Base-by-base conservation (phyloP, 2,888 invertebrate genomes). In the Caenorhabditis japonica region DNA sequence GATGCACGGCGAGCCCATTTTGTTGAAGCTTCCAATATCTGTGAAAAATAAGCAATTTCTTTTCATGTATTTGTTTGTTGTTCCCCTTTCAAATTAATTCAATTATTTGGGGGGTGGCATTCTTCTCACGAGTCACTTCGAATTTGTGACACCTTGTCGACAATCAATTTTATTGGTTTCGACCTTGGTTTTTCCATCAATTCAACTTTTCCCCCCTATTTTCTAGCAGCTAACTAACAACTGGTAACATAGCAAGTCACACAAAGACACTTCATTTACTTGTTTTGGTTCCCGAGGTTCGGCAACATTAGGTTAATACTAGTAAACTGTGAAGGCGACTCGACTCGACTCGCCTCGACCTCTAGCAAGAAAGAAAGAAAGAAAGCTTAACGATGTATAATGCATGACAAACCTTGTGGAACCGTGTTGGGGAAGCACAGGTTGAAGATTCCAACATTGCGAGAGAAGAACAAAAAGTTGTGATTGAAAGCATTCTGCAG, bases 381-480 rank as follows among this genome's bases (percentile, higher is more conserved):
- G 55, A 36, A 17, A 5, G 36, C 5, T 30, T 30, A 41, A 10
- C 19, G 27, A 21, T 13, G 21, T 47, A 30, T 30, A 13, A 46
- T 17, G 30, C n/a, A 47, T 19, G 21, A 39, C 75, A 38, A 59
- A 85, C 87, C 88, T 75, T 85, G 87, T 12, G 95, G 94, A 75
- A 94, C 91, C 85, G 94, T 94, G 89, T 94, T 94, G 38, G 95
- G 94, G 89, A 94, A 96, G 89, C 95, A 96, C 89, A 93, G 92
- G 89, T 95, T 91, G 91, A 95, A 95, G 61, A 96, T 91, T 79
- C 96, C 96, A 88, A 94, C 92, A 88, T 94, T 95, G 89, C 96
- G 92, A 75, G 94, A 94, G 90, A 92, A 95, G 90, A 93, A 95
- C 88, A 92, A 93, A 88, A 93, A 94, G 90, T 95, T 94, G 49